Conservation (phyloP, 2,888 invertebrate species). For the Agrochola litura region DNA sequence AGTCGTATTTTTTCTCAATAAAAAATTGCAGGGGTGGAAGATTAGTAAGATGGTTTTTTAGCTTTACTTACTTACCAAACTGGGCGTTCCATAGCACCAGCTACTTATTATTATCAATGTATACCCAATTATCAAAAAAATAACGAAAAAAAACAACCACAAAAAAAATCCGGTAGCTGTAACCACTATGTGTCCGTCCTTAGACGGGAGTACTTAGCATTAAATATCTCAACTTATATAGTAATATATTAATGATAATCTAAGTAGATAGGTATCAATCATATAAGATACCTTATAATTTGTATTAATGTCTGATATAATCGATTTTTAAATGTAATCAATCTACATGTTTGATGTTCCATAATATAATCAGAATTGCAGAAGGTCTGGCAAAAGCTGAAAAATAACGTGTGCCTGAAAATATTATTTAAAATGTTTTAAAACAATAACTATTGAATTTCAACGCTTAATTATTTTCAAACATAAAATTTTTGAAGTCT, state of each 20-base stretch:
- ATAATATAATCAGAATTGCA: conserved; percentile 10
- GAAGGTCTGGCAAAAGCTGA: conserved; percentile 26
- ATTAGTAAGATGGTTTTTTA: conserved; percentile 40
- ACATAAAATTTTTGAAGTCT: not conserved
- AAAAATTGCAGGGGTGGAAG: conserved; percentile 35
- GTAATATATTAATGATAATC: conserved; percentile 17
- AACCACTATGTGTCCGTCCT: conserved; percentile 54
- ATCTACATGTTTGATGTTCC: conserved; percentile 44
- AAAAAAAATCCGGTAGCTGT: conserved; percentile 43
- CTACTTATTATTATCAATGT: conserved; percentile 37
- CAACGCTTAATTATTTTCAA: not conserved
- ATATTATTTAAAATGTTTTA: not conserved
- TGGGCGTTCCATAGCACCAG: not conserved
- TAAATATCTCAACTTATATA: conserved; percentile 48
- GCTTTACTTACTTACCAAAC: conserved; percentile 27
- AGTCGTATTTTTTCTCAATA: conserved; percentile 20
- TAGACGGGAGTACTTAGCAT: conserved; percentile 50
- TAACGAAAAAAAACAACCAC: conserved; percentile 5
- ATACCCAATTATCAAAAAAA: conserved; percentile 35
- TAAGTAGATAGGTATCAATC: conserved; percentile 50
- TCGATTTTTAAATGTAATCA: conserved; percentile 26
- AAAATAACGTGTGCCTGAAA: not conserved
- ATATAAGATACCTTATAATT: conserved; percentile 45
- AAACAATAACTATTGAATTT: not conserved
- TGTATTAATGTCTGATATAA: conserved; percentile 45